Percentiles rank a stretch among this genome's conserved stretches.
phyloP scores from a whole-genome alignment of 2,113 vertebrate genomes.

The Corythornis madagascariensis region DNA sequence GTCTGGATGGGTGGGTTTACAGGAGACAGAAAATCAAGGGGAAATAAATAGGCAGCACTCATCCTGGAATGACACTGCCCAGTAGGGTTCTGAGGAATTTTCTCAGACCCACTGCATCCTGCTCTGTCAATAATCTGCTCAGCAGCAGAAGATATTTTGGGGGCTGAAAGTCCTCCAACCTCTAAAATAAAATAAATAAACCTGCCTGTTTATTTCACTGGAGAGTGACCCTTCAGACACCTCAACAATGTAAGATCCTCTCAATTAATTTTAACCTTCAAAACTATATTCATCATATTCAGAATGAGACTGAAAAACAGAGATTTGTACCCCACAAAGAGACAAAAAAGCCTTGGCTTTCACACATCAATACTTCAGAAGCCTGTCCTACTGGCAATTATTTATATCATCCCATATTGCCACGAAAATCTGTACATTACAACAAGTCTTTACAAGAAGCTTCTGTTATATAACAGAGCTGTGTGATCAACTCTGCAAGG shows the following conservation, averaged over 20 bases:
- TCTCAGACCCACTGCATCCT: background rate
- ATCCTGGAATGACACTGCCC: background rate
- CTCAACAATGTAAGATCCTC: background rate
- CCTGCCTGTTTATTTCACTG: background rate
- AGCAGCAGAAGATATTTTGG: background rate
- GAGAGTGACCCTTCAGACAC: background rate
- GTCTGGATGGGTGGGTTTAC: background rate
- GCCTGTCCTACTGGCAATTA: background rate
- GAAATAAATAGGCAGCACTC: background rate
- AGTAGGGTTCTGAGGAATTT: background rate
- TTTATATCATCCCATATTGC: slow-evolving; percentile 31
- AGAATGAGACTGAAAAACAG: background rate
- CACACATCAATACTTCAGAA: slow-evolving; percentile 20
- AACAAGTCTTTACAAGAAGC: background rate
- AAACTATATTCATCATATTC: background rate
- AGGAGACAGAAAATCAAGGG: background rate
- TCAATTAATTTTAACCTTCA: background rate
- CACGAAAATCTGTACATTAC: slow-evolving; percentile 2
- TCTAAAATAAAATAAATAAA: background rate
- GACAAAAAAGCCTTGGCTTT: slow-evolving; percentile 14
- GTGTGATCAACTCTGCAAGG: background rate
- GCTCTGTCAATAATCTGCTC: background rate
- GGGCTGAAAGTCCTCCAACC: background rate
- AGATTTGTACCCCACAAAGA: background rate
- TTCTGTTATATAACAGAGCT: background rate